Base-by-base conservation (phyloP, 2,113 vertebrate species). In the Nyctereutes procyonoides region DNA sequence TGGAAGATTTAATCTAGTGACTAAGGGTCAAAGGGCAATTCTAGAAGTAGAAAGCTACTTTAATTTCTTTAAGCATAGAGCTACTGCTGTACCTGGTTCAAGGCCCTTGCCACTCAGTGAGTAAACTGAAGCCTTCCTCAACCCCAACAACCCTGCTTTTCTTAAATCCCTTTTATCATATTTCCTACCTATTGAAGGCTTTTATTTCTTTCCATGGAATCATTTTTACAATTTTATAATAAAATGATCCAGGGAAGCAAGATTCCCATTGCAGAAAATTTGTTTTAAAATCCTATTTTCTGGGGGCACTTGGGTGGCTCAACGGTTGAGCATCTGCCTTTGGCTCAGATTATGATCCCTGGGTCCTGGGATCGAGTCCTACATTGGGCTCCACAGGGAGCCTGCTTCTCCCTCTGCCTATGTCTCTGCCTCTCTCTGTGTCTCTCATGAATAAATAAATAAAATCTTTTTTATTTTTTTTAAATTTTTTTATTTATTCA, bases 91-190 rank as follows among this genome's bases (percentile, higher is more conserved):
- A 4, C 11, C 67, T 26, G 65, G 38, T 32, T 82, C 81, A 43
- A 51, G 20, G 16, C 83, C 32, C 63, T 63, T 11, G 8, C 10
- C 26, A n/a, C 38, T 11, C 19, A 13, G 0, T 3, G 11, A 60
- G 20, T 14, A 20, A 73, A n/a, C 9, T 1, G 28, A 43, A 38
- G 8, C 0, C 38, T 7, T 8, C n/a, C 26, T 3, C 6, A 32
- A 16, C 12, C 22, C 38, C 26, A 24, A 6, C 30, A 11, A 13
- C 14, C 43, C 43, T n/a, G 26, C 22, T 58, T 58, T n/a, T 82
- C 89, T 69, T 58, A 22, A 73, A 62, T 73, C 22, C 20, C 12
- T 63, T 67, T 84, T 17, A 92, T n/a, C 14, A 0, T 16, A 30
- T 58, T 84, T 85, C 65, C 69, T 56, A 15, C 12, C 73, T 79